Evolutionary conservation across 2,888 invertebrate species (phyloP).

Genomic region (Carpatolechia fugitivella): DNA sequence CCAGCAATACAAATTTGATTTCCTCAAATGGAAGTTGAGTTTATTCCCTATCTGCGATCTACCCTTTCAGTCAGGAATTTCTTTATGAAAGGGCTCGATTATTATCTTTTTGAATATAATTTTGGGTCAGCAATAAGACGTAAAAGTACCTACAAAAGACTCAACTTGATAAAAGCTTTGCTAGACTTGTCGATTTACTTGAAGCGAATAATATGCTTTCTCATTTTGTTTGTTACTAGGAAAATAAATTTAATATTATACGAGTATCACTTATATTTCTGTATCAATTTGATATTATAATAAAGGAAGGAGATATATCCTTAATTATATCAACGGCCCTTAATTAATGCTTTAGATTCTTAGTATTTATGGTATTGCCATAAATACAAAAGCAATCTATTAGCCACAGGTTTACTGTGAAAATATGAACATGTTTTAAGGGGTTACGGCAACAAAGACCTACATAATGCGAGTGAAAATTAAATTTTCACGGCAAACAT

Average conservation of each 20-base stretch:
- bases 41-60: constrained; percentile 4
- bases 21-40: constrained; percentile 4
- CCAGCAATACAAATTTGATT: constrained; percentile 2
- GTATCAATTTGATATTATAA: too few species aligned
- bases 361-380: too few species aligned
- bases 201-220: neutral
- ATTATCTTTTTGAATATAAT: constrained; percentile 6
- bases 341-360: too few species aligned
- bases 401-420: too few species aligned
- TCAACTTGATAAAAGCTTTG: neutral
- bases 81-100: constrained; percentile 8
- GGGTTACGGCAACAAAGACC: too few species aligned
- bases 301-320: too few species aligned
- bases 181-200: neutral
- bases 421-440: too few species aligned
- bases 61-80: constrained; percentile 5
- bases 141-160: neutral
- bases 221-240: neutral
- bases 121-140: constrained; percentile 4
- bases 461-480: too few species aligned
- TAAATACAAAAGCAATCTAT: too few species aligned
- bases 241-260: neutral
- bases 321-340: too few species aligned
- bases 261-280: too few species aligned
- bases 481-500: too few species aligned